Evolutionary conservation across 2,113 vertebrate genomes (phyloP).

Genomic region (Alces alces): DNA sequence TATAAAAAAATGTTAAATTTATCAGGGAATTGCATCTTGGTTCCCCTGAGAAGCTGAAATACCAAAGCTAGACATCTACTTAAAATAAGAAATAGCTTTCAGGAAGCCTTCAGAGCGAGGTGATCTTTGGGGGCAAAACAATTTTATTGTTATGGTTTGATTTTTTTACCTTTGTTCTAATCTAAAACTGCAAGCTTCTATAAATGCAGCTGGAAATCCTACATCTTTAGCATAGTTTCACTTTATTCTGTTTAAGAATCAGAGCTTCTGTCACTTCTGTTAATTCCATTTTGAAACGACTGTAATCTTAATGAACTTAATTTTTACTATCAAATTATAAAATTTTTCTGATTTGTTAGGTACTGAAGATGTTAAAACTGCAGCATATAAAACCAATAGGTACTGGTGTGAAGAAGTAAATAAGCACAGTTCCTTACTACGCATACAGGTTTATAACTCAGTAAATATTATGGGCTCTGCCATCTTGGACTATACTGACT

Average conservation of each 20-base stretch:
- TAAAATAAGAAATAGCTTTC: constrained; percentile 57
- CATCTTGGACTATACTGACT: background rate
- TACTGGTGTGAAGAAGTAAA: background rate
- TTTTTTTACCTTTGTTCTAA: constrained; percentile 54
- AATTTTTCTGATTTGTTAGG: background rate
- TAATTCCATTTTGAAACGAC: background rate
- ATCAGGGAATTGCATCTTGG: constrained; percentile 48
- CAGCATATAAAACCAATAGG: background rate
- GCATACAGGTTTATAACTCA: background rate
- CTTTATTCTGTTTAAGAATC: background rate
- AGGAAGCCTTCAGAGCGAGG: constrained; percentile 14
- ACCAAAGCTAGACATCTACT: constrained; percentile 19
- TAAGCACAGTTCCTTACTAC: background rate
- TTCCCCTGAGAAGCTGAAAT: constrained; percentile 18
- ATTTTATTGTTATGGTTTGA: constrained; percentile 31
- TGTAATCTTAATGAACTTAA: background rate
- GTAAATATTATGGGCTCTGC: background rate
- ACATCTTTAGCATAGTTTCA: background rate
- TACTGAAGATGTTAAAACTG: background rate
- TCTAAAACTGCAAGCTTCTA: constrained; percentile 34
- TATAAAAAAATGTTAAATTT: constrained; percentile 56
- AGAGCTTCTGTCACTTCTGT: background rate
- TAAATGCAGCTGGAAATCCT: background rate
- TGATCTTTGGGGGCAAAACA: constrained; percentile 45
- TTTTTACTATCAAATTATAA: background rate